Conservation (phyloP, 1,140 invertebrate genomes). For the Pseudomyrmex dendroicus region DNA sequence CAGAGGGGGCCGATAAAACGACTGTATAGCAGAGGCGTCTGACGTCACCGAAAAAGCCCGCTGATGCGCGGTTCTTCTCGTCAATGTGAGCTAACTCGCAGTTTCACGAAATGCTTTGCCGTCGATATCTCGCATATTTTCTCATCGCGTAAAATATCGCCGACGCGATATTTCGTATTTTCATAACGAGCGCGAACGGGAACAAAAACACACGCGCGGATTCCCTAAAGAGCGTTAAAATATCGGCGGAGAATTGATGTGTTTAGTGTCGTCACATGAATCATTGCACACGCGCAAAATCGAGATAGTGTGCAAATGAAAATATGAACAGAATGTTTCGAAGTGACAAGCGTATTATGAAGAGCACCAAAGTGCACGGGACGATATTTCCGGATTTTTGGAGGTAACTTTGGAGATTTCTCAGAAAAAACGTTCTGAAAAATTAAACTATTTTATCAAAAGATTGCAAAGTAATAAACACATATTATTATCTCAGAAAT, state of each 20-base stretch:
- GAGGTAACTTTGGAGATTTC: background rate
- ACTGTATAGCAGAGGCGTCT: slow-evolving; percentile 54
- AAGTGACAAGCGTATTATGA: background rate
- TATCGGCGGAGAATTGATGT: background rate
- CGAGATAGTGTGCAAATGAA: background rate
- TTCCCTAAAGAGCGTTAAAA: background rate
- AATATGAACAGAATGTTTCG: slow-evolving; percentile 18
- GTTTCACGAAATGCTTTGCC: slow-evolving; percentile 66
- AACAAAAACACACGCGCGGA: background rate
- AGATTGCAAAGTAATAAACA: too few relatives aligned
- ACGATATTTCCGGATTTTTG: background rate
- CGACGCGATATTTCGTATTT: background rate
- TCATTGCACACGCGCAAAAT: background rate
- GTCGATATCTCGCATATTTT: slow-evolving; percentile 27
- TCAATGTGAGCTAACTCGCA: slow-evolving; percentile 59
- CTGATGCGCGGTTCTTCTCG: slow-evolving; percentile 52
- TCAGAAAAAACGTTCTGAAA: background rate
- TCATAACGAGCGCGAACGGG: background rate
- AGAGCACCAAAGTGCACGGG: too few relatives aligned
- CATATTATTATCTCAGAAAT: too few relatives aligned
- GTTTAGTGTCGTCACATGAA: background rate
- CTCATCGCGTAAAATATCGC: background rate
- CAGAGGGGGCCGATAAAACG: slow-evolving; percentile 63
- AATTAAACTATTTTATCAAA: too few relatives aligned
- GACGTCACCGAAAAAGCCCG: slow-evolving; percentile 71